Percentiles rank a stretch among this genome's conserved stretches.
Conservation (phyloP, 2,113 vertebrate genomes). For the Gavialis gangeticus region DNA sequence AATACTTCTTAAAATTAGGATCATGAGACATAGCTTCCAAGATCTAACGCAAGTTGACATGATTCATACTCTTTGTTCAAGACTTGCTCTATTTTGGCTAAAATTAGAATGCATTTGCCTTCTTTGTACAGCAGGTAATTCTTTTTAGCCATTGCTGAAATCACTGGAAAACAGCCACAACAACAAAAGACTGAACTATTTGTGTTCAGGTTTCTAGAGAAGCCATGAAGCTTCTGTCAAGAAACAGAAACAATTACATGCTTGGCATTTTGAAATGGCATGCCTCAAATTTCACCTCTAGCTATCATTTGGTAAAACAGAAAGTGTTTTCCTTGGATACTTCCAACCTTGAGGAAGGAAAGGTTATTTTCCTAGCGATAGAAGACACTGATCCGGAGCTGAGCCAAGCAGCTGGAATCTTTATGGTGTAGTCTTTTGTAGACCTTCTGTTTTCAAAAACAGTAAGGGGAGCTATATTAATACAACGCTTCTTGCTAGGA, state of each 20-base stretch:
- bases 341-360: not conserved
- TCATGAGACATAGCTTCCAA: not conserved
- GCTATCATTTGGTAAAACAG: not conserved
- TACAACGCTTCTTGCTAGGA: not conserved
- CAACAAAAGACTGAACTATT: not conserved
- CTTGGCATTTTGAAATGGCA: not conserved
- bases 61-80: not conserved
- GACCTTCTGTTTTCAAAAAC: not conserved
- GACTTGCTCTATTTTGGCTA: too few species aligned
- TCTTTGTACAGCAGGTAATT: not conserved
- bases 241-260: not conserved
- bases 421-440: not conserved
- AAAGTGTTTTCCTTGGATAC: not conserved
- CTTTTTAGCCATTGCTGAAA: not conserved
- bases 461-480: not conserved
- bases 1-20: not conserved
- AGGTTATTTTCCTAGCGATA: not conserved
- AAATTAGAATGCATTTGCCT: not conserved
- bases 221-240: not conserved
- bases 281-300: not conserved
- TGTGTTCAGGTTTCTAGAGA: not conserved
- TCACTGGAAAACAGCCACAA: not conserved
- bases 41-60: not conserved
- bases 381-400: not conserved
- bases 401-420: not conserved